Base-by-base conservation (phyloP, 2,797 vertebrate genomes). In the Gymnothorax reevesii region DNA sequence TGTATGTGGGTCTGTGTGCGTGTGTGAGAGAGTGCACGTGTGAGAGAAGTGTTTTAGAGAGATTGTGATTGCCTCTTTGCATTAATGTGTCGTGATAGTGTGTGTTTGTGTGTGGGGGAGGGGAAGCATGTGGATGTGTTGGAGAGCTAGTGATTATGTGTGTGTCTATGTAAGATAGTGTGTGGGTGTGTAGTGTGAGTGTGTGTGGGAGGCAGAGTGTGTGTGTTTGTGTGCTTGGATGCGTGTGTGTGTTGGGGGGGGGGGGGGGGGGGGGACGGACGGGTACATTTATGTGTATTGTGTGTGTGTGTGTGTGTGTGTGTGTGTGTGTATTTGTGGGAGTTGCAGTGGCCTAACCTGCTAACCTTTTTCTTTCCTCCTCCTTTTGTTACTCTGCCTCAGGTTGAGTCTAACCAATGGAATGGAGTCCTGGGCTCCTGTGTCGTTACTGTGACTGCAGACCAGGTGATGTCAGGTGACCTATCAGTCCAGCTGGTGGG, bases 371-470 rank as follows among this genome's bases (percentile, higher is more conserved):
- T 60, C 17, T 17, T 60, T 10, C 17, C 59, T 60, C 59, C 17
- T 60, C 59, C 59, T 60, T 15, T 73, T 73, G 20, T 64, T 71
- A 0, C 42, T 71, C 20, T n/a, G 25, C 52, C 60, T 88, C 83
- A 96, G 95, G 92, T 96, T 0, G 55, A 94, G 80, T 96, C 95
- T 25, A 92, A 91, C 87, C 95, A 95, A 87, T 96, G 95, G 95
- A 95, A 96, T 33, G 94, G 95, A 2, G 90, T 93, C 54, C 91
- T 96, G 77, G 95, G 95, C 66, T 91, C 92, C 52, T 93, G 91
- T 91, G 95, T 94, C 82, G 85, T 96, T 88, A 94, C 88, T 12
- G 95, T 96, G 89, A 92, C 92, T 69, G 89, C 93, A 73, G 94
- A 95, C 49, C 86, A 92, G 0, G 94, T 96, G 54, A 87, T 83